Evolutionary conservation across 2,888 invertebrate genomes (phyloP).

Genomic region (Caenorhabditis uteleia): DNA sequence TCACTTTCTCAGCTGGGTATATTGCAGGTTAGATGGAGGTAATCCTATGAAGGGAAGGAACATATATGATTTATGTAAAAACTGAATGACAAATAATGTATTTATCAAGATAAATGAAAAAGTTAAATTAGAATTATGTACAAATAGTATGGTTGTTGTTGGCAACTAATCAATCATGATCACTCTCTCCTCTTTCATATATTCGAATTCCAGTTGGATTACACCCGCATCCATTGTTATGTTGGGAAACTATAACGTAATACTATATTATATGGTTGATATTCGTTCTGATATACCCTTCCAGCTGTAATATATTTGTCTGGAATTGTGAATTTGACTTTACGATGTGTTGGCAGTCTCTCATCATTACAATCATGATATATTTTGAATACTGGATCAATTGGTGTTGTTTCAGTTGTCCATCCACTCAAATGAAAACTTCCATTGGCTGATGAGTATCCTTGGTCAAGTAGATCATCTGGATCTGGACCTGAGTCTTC

Average conservation of each 20-base stretch:
- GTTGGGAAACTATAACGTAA: constrained; percentile 40
- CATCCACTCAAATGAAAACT: constrained; percentile 45
- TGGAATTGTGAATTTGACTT: constrained; percentile 51
- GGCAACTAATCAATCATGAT: constrained; percentile 34
- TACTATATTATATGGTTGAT: neutral
- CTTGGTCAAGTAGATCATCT: constrained; percentile 57
- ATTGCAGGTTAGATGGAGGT: constrained; percentile 20
- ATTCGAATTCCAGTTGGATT: constrained; percentile 53
- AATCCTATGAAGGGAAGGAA: too few species aligned
- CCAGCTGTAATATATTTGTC: constrained; percentile 50
- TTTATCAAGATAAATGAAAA: too few species aligned
- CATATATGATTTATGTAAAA: constrained; percentile 79
- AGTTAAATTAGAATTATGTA: too few species aligned
- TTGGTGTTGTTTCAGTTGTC: constrained; percentile 57
- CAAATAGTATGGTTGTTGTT: too few species aligned
- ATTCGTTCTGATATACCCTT: constrained; percentile 11
- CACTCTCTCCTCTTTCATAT: constrained; percentile 37
- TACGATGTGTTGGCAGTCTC: constrained; percentile 47
- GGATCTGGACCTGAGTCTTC: constrained; percentile 51
- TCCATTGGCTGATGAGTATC: constrained; percentile 50
- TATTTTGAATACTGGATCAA: constrained; percentile 56
- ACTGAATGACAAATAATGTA: constrained; percentile 62
- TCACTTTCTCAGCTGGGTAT: constrained; percentile 91
- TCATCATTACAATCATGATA: constrained; percentile 62
- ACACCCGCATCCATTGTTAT: constrained; percentile 52